Evolutionary conservation across 1,140 invertebrate species (phyloP).

Genomic region (Potamilus streckersoni): DNA sequence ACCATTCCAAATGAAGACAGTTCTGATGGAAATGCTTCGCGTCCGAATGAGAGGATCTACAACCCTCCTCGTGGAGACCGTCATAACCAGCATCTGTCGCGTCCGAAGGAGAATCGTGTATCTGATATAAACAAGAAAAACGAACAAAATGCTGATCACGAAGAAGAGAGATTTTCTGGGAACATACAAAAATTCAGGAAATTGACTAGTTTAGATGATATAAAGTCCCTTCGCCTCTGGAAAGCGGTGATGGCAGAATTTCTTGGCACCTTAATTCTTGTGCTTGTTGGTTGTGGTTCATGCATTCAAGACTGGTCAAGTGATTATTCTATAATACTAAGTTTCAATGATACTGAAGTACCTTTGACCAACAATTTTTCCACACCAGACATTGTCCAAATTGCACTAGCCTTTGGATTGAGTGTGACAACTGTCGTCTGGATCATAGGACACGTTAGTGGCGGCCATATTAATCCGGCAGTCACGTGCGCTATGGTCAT

Average conservation of each 20-base stretch:
- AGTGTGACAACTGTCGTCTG: neutral
- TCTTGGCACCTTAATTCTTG: neutral
- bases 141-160: too few relatives aligned
- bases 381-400: neutral
- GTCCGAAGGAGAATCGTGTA: too few relatives aligned
- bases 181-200: neutral
- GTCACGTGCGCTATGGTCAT: neutral
- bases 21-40: too few relatives aligned
- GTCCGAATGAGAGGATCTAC: too few relatives aligned
- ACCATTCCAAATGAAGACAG: too few relatives aligned
- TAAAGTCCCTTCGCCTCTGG: neutral
- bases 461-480: slow-evolving; percentile 1
- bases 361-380: too few relatives aligned
- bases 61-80: too few relatives aligned
- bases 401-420: neutral
- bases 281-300: neutral
- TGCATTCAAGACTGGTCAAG: neutral
- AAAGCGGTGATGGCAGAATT: neutral
- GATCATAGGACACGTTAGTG: neutral
- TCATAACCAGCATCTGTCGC: too few relatives aligned
- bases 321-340: neutral
- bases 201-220: neutral
- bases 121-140: too few relatives aligned
- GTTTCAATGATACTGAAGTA: too few relatives aligned
- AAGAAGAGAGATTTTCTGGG: too few relatives aligned